phyloP scores from a whole-genome alignment of 2,113 vertebrate species.

The Alosa alosa region DNA sequence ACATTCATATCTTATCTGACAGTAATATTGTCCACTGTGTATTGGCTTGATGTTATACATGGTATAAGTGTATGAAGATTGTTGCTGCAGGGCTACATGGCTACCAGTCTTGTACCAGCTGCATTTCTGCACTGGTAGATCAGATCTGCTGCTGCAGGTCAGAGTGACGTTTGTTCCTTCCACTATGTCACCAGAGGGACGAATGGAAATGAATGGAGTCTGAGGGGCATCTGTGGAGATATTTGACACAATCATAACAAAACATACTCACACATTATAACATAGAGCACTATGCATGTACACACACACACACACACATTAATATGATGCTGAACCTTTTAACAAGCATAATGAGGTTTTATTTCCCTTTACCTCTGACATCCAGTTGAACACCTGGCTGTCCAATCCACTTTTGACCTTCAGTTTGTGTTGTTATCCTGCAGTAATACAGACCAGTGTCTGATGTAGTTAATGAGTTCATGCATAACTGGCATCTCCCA shows the following conservation, averaged over 20 bases:
- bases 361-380: not conserved
- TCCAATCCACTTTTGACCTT: not conserved
- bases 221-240: not conserved
- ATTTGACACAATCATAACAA: not conserved
- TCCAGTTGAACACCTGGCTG: not conserved
- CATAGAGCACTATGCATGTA: not conserved
- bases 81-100: no score
- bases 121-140: not conserved
- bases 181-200: not conserved
- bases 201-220: not conserved
- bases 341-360: not conserved
- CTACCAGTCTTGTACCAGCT: not conserved
- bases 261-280: not conserved
- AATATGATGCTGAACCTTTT: not conserved
- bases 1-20: no score
- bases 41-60: no score
- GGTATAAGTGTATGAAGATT: no score
- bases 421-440: not conserved
- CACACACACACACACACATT: not conserved
- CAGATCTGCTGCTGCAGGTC: not conserved
- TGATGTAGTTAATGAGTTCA: not conserved
- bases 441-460: not conserved
- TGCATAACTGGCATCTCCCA: not conserved
- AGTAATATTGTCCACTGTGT: no score
- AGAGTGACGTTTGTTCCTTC: not conserved